Evolutionary conservation across 2,797 vertebrate genomes (phyloP), one percentile per base, ranked within the genome.

Genomic region (Mormyrus proboscirostris): DNA sequence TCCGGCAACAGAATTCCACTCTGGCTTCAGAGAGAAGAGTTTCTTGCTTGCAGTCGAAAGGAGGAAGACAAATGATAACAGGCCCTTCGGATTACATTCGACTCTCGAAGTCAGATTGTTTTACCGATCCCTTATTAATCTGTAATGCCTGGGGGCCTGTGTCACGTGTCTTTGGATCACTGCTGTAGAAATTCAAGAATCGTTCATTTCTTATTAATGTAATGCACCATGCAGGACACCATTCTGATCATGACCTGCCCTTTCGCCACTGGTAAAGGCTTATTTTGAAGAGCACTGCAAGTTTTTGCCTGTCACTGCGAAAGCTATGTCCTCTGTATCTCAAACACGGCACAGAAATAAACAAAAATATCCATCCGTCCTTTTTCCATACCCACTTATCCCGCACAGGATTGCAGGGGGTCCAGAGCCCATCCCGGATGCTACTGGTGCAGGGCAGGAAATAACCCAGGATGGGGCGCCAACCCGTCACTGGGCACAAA

Each of bases 181-280:
- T 41, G 41, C 73, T 29, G 55, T 51, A 50, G 89, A 90, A 90
- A 88, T 88, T 22, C 69, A 88, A 88, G 86, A 84, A 65, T 69
- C 57, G 38, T 90, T 88, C 76, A 90, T 88, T 88, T 90, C 76
- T 84, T 88, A 90, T 88, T 88, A 84, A 85, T 88, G 86, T 25
- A 88, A 82, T 90, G 73, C 50, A 90, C 65, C 73, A 22, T 82
- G 69, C 51, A 82, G 86, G 85, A 69, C 53, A 83, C 51, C 19
- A 16, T 25, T 49, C 59, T 89, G 62, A 84, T 50, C 8, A 19
- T 14, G 6, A 49, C 57, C 19, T 55, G 62, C 25, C 33, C 14
- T 38, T 41, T 25, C 44, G 19, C 76, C 41, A 5, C 2, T 22
- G 44, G 38, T 22, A 16, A 49, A 84, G 59, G 59, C 47, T 86